A percentile compares a stretch with the other conserved stretches of the same genome.
Conservation (phyloP, 1,140 invertebrate species). For the Drosophila eugracilis region DNA sequence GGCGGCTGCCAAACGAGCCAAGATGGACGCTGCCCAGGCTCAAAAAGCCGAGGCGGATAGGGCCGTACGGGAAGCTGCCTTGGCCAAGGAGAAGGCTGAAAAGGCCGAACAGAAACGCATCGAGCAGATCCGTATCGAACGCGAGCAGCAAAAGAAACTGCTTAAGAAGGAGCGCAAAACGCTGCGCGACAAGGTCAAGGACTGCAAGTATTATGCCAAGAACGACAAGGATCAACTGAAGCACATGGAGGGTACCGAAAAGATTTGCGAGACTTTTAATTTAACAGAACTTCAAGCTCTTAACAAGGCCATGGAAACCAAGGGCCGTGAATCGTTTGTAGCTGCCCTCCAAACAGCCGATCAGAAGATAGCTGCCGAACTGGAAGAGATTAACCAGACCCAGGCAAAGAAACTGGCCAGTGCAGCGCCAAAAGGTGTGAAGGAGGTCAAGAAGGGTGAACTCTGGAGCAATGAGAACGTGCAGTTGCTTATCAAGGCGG, state of each 20-base stretch:
- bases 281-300: slow-evolving; percentile 91
- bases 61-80: slow-evolving; percentile 88
- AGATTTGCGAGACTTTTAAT: slow-evolving; percentile 93
- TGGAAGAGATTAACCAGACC: slow-evolving; percentile 85
- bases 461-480: slow-evolving; percentile 93
- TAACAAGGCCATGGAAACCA: slow-evolving; percentile 89
- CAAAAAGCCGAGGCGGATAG: slow-evolving; percentile 94
- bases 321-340: slow-evolving; percentile 88
- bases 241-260: slow-evolving; percentile 95
- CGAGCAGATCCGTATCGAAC: slow-evolving; percentile 94
- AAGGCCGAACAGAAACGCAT: slow-evolving; percentile 91
- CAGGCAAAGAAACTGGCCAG: slow-evolving; percentile 65
- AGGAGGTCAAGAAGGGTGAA: slow-evolving; percentile 84
- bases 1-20: slow-evolving; percentile 94
- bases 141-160: slow-evolving; percentile 92
- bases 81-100: slow-evolving; percentile 93
- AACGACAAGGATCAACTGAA: slow-evolving; percentile 90
- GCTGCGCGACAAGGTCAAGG: slow-evolving; percentile 93
- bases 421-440: slow-evolving; percentile 69
- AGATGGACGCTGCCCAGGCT: slow-evolving; percentile 94
- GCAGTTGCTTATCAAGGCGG: slow-evolving; percentile 96
- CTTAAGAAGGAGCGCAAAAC: slow-evolving; percentile 95
- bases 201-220: slow-evolving; percentile 93
- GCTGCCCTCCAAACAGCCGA: slow-evolving; percentile 90
- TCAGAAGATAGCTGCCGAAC: slow-evolving; percentile 91